Conservation (phyloP, 2,797 vertebrate genomes). For the Acropternis orthonyx region DNA sequence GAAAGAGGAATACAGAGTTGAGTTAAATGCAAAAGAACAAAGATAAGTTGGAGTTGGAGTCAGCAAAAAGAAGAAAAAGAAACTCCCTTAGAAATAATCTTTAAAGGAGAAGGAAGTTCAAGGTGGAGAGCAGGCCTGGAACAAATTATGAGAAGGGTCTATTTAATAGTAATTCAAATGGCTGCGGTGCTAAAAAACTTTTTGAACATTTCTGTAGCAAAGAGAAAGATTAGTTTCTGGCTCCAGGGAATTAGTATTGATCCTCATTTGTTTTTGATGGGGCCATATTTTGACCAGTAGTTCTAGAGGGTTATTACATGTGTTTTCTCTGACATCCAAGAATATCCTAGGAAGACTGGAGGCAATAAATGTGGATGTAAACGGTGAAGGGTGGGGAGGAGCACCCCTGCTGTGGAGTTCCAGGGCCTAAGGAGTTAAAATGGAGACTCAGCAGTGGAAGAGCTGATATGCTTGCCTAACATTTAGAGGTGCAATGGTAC, state of each 20-base stretch:
- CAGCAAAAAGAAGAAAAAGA: slow-evolving; percentile 53
- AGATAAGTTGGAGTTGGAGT: slow-evolving; percentile 38
- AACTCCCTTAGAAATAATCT: slow-evolving; percentile 23
- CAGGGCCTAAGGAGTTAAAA: not conserved
- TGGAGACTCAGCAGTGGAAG: not conserved
- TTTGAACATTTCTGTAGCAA: not conserved
- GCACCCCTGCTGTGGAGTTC: not conserved
- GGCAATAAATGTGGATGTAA: not conserved
- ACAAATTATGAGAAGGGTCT: not conserved
- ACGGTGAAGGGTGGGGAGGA: not conserved
- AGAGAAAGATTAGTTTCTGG: not conserved
- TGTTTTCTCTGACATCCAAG: not conserved
- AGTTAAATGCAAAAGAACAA: slow-evolving; percentile 20
- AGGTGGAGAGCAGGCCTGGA: not conserved
- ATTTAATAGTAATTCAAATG: not conserved
- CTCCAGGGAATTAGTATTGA: not conserved
- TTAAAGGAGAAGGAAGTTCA: slow-evolving; percentile 23
- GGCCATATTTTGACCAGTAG: not conserved
- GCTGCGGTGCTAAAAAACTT: not conserved
- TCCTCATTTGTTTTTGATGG: not conserved
- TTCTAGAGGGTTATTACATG: not conserved
- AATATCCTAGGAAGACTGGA: not conserved
- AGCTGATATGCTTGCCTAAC: not conserved
- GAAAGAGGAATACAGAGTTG: not conserved
- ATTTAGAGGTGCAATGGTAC: not conserved